Evolutionary conservation across 2,888 invertebrate genomes (phyloP), one percentile per base, ranked within the genome.

Genomic region (Harpalus rufipes): DNA sequence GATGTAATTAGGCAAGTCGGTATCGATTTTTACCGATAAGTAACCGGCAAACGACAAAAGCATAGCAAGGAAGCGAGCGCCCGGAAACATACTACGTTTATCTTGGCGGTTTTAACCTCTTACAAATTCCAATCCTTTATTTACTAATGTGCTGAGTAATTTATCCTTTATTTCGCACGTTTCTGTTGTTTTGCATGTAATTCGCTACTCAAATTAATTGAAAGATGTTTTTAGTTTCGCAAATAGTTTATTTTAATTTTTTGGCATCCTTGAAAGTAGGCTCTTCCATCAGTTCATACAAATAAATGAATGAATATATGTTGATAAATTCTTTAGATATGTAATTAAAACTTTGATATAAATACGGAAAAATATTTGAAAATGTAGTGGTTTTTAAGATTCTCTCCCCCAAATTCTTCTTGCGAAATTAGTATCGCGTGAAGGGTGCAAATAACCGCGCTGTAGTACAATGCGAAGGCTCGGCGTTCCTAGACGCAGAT

Each of bases 401-500:
- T 51, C 8, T 51, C 44, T 12, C 12, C 44, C 44, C 44, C 12
- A 51, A 51, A 51, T 51, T 51, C 44, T 51, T 51, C 44, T 51
- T 12, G 21, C n/a, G 65, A 65, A 65, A 39, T 68, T 39, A 68
- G 63, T 21, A 63, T 63, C 25, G 12, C 12, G 32, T 68, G 10
- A 68, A 68, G 39, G 68, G 39, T 39, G 32, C n/a, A 39, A 68
- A 44, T 44, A 74, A 74, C n/a, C 72, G 16, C 12, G 16, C 16
- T 74, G 44, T 14, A 18, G 39, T 39, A 21, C 58, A n/a, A 5
- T 32, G 32, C 14, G 41, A 18, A 41, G 51, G 32, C 14, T 16
- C 21, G 8, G 51, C 51, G 51, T 78, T 78, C 78, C 58, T 80
- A 80, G 80, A 78, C 78, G 78, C 78, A 18, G 61, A 72, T 81